These are phyloP conservation scores for Gnathonemus longibarbis DNA, from an alignment of 2,113 vertebrate species.

Conservation along the genomic window DNA sequence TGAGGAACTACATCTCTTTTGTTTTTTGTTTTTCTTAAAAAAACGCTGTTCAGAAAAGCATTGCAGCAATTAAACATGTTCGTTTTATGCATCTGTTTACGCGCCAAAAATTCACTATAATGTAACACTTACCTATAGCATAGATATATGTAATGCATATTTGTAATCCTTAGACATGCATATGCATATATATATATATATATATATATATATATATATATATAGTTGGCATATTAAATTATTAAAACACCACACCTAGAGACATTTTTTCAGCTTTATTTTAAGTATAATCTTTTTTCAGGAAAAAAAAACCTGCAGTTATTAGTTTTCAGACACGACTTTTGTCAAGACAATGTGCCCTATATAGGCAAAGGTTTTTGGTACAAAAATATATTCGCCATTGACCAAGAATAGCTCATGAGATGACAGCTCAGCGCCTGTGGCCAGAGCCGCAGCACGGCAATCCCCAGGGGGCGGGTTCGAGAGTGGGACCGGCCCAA, in stretches of 20 bases:
- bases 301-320: background rate
- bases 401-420: slow-evolving; percentile 11
- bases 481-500: background rate
- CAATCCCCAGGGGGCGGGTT: background rate
- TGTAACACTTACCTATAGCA: background rate
- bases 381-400: slow-evolving; percentile 9
- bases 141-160: background rate
- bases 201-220: too few relatives aligned
- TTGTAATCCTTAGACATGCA: background rate
- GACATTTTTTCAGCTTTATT: background rate
- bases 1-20: slow-evolving; percentile 11
- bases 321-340: background rate
- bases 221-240: background rate
- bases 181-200: background rate
- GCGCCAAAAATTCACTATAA: background rate
- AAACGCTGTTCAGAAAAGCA: slow-evolving; percentile 6
- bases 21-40: background rate
- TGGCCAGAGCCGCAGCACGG: background rate
- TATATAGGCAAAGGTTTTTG: background rate
- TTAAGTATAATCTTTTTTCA: background rate
- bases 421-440: background rate
- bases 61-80: slow-evolving; percentile 22
- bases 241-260: background rate
- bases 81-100: background rate
- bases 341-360: slow-evolving; percentile 7